These are phyloP conservation scores for Drosophila buzzatii DNA, from an alignment of 2,888 invertebrate genomes.

Conservation along the genomic window DNA sequence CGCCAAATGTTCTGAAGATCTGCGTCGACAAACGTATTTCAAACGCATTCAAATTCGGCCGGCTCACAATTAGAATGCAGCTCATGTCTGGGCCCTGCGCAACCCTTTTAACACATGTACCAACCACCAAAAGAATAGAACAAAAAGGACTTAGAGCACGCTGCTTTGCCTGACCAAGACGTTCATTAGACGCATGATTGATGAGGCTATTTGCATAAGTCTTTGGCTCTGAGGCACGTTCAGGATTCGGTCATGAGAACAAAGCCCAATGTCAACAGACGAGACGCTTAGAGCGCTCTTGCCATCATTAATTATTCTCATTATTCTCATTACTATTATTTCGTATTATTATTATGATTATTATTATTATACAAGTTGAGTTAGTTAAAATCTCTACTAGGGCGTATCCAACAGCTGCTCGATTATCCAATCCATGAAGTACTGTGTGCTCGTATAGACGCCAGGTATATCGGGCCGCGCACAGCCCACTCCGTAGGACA, in stretches of 20 bases:
- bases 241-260: slow-evolving; percentile 68
- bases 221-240: slow-evolving; percentile 23
- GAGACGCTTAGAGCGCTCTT: slow-evolving; percentile 35
- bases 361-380: slow-evolving; percentile 3
- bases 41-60: slow-evolving; percentile 37
- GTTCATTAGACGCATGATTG: slow-evolving; percentile 72
- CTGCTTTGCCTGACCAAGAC: slow-evolving; percentile 21
- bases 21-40: background rate
- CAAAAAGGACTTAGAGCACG: slow-evolving; percentile 19
- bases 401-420: slow-evolving; percentile 80
- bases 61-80: slow-evolving; percentile 66
- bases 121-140: slow-evolving; percentile 5
- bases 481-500: slow-evolving; percentile 89
- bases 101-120: slow-evolving; percentile 37
- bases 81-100: slow-evolving; percentile 41
- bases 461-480: slow-evolving; percentile 88
- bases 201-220: slow-evolving; percentile 73
- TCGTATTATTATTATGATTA: background rate
- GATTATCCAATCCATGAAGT: slow-evolving; percentile 88
- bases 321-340: background rate
- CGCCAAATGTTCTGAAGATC: slow-evolving; percentile 26
- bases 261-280: slow-evolving; percentile 59
- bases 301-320: background rate
- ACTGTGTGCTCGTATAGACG: slow-evolving; percentile 88
- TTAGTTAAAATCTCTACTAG: slow-evolving; percentile 21